These are phyloP conservation scores for Ferdinandea cuprea DNA, from an alignment of 2,888 invertebrate genomes.

Conservation along the genomic window DNA sequence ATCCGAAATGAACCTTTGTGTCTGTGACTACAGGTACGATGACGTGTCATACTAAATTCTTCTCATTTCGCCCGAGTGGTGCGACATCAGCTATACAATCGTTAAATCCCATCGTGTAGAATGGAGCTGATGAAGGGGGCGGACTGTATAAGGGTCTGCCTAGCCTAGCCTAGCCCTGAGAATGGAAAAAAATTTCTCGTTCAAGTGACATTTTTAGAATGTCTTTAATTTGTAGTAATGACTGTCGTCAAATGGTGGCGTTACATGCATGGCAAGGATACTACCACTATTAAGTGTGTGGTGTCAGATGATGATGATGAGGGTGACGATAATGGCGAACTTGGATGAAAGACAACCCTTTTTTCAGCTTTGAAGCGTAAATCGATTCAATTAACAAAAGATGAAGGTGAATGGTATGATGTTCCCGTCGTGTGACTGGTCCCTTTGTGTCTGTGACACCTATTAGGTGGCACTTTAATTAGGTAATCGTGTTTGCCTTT, in stretches of 20 bases:
- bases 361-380: slow-evolving; percentile 13
- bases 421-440: not conserved
- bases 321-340: slow-evolving; percentile 37
- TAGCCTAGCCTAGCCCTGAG: slow-evolving; percentile 5
- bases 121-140: no score
- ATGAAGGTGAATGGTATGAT: not conserved
- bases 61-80: slow-evolving; percentile 64
- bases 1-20: slow-evolving; percentile 27
- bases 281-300: slow-evolving; percentile 3
- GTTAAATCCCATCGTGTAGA: slow-evolving; percentile 36
- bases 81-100: slow-evolving; percentile 66
- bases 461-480: slow-evolving; percentile 69
- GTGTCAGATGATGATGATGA: slow-evolving; percentile 25
- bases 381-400: slow-evolving; percentile 68
- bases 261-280: slow-evolving; percentile 25
- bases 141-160: no score
- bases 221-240: slow-evolving; percentile 69
- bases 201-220: slow-evolving; percentile 37
- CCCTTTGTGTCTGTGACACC: slow-evolving; percentile 23
- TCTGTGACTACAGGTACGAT: slow-evolving; percentile 7
- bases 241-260: slow-evolving; percentile 28
- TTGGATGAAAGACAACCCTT: slow-evolving; percentile 33
- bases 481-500: slow-evolving; percentile 65
- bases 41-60: slow-evolving; percentile 54
- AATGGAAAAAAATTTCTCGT: slow-evolving; percentile 37